These are phyloP conservation scores for Plutella xylostella DNA, from an alignment of 2,888 invertebrate genomes.

Conservation along the genomic window DNA sequence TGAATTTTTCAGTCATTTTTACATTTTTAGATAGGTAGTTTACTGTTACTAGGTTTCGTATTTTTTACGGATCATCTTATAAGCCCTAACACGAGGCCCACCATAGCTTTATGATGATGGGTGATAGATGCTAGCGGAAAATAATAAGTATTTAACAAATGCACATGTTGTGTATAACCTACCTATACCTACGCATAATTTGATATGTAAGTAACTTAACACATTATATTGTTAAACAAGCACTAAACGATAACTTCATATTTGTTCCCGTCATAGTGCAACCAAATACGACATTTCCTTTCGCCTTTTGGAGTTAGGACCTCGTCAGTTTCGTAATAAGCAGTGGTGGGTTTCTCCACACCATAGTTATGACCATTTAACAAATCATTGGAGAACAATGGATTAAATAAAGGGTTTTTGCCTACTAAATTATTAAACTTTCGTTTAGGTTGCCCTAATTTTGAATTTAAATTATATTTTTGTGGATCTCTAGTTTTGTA, in stretches of 20 bases:
- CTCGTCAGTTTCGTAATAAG: slow-evolving; percentile 33
- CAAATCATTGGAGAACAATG: slow-evolving; percentile 1
- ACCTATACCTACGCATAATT: too few relatives aligned
- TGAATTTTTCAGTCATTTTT: too few relatives aligned
- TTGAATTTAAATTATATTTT: not conserved
- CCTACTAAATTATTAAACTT: not conserved
- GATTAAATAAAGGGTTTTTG: slow-evolving; percentile 1
- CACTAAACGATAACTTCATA: slow-evolving; percentile 46
- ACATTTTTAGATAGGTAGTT: too few relatives aligned
- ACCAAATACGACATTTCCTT: slow-evolving; percentile 42
- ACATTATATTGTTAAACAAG: too few relatives aligned
- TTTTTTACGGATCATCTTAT: too few relatives aligned
- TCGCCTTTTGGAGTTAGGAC: slow-evolving; percentile 25
- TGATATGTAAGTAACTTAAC: too few relatives aligned
- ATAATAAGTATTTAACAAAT: too few relatives aligned
- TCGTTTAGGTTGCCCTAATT: not conserved
- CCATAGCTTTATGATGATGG: too few relatives aligned
- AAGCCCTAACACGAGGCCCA: too few relatives aligned
- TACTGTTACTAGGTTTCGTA: too few relatives aligned
- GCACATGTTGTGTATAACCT: too few relatives aligned
- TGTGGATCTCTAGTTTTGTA: not conserved
- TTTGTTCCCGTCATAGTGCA: slow-evolving; percentile 42
- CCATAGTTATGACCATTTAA: not conserved
- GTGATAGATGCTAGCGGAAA: too few relatives aligned
- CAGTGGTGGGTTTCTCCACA: slow-evolving; percentile 4